Evolutionary conservation across 2,113 vertebrate genomes (phyloP), one percentile per base, ranked within the genome.

Genomic region (Scomber japonicus): DNA sequence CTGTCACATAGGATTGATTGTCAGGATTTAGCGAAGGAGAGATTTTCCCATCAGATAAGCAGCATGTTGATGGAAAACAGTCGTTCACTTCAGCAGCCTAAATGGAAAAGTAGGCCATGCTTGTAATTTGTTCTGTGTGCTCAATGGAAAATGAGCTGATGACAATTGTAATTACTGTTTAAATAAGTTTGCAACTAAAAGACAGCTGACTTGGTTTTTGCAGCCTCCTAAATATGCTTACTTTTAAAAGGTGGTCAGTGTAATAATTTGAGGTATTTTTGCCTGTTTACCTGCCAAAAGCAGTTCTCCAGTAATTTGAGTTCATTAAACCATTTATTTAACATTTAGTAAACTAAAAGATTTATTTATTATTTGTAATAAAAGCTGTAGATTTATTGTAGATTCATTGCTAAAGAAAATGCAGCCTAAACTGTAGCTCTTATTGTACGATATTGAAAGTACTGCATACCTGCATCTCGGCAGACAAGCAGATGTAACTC

Each of bases 41-140:
- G 68, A 75, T 76, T 78, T 84, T 85, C 68, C 75, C 75, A 75
- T 21, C 30, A 67, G 75, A 82, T 84, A 71, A 45, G 14, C 63
- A 48, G 59, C 10, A 11, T 0, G 16, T 66, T 48, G 40, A 69
- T 63, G 46, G 11, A 16, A 24, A 12, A 53, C n/a, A 68, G 5
- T 10, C 12, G 31, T 21, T 30, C 64, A 24, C 15, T 7, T 3
- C 9, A 27, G 67, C 9, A 45, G 54, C 4, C 35, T 50, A 35
- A 73, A 67, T 48, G 17, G 3, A 56, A 75, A 67, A 40, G n/a
- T 46, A 13, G 35, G 50, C 5, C 44, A 51, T 40, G 45, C 56
- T 56, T 56, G 1, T 30, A 13, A 24, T 59, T 5, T 40, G n/a
- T 46, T 27, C 11, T 56, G 2, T 7, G 35, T 9, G 2, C 7